A percentile compares a stretch with the other conserved stretches of the same genome.
Evolutionary conservation across 2,888 invertebrate genomes (phyloP).

Genomic region (Caenorhabditis plicata): DNA sequence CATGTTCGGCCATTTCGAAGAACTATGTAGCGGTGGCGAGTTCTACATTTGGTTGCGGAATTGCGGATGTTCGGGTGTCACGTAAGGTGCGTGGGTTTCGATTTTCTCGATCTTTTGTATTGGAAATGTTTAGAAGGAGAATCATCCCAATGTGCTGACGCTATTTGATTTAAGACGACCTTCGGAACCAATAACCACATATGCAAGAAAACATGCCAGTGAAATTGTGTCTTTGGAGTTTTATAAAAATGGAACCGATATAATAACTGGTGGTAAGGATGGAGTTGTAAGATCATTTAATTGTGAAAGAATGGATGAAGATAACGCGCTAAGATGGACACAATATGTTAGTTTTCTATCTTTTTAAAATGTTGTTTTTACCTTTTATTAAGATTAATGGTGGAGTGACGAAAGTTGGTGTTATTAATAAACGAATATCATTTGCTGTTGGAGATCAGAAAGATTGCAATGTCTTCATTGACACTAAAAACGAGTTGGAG

Average conservation of each 20-base stretch:
- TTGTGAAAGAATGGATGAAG: constrained; percentile 15
- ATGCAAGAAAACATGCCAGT: constrained; percentile 14
- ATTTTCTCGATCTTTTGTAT: not conserved
- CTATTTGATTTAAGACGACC: constrained; percentile 32
- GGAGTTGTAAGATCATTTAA: constrained; percentile 17
- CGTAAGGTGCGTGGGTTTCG: constrained; percentile 3
- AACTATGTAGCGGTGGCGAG: constrained; percentile 33
- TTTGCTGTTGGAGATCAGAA: constrained; percentile 4
- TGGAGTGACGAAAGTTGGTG: constrained; percentile 16
- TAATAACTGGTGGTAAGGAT: constrained; percentile 20
- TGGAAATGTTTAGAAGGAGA: constrained; percentile 5
- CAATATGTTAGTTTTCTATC: not conserved
- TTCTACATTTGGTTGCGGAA: constrained; percentile 26
- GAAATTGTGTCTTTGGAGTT: constrained; percentile 24
- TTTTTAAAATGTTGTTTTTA: not conserved
- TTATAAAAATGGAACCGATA: constrained; percentile 23
- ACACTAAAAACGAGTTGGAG: constrained; percentile 7
- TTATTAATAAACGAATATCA: constrained; percentile 22
- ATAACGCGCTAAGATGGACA: constrained; percentile 24
- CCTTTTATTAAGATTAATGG: constrained; percentile 1
- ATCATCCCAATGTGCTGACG: constrained; percentile 20
- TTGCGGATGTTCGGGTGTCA: constrained; percentile 22
- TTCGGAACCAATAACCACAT: constrained; percentile 27
- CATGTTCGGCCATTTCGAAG: constrained; percentile 23
- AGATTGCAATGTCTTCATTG: constrained; percentile 11